Evolutionary conservation across 2,113 vertebrate species (phyloP).

Genomic region (Triplophysa siluroides): DNA sequence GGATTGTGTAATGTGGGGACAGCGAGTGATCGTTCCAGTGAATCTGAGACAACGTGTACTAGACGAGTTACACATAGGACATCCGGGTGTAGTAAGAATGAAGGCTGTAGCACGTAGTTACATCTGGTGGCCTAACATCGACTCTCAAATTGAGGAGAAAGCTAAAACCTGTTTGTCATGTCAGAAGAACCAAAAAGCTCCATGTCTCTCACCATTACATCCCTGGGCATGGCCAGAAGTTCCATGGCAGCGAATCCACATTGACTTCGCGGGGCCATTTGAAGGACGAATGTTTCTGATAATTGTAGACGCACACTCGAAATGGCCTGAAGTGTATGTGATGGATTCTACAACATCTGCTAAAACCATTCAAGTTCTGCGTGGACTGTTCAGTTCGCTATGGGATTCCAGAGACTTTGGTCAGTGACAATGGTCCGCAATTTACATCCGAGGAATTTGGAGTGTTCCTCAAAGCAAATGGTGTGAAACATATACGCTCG

Average conservation of each 20-base stretch:
- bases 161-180: conserved; percentile 1
- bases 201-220: conserved; percentile 13
- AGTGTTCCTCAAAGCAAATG: conserved; percentile 27
- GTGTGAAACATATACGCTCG: conserved; percentile 11
- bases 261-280: conserved; percentile 40
- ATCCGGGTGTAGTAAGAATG: conserved; percentile 41
- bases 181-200: conserved; percentile 18
- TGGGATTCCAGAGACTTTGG: conserved; percentile 20
- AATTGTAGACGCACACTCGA: no score
- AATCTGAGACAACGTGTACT: conserved; percentile 19
- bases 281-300: not conserved
- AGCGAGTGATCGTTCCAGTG: conserved; percentile 12
- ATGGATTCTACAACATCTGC: conserved; percentile 33
- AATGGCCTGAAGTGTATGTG: not conserved
- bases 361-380: conserved; percentile 25
- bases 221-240: conserved; percentile 23
- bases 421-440: conserved; percentile 39
- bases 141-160: not conserved
- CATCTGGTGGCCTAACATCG: conserved; percentile 43
- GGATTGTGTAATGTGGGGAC: conserved; percentile 43
- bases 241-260: conserved; percentile 40
- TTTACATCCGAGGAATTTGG: conserved; percentile 39
- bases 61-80: conserved; percentile 18
- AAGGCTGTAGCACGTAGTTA: conserved; percentile 33
- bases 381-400: conserved; percentile 14